A percentile compares a stretch with the other conserved stretches of the same genome.
These are phyloP conservation scores for Xestia xanthographa DNA, from an alignment of 2,888 invertebrate genomes.

Conservation along the genomic window DNA sequence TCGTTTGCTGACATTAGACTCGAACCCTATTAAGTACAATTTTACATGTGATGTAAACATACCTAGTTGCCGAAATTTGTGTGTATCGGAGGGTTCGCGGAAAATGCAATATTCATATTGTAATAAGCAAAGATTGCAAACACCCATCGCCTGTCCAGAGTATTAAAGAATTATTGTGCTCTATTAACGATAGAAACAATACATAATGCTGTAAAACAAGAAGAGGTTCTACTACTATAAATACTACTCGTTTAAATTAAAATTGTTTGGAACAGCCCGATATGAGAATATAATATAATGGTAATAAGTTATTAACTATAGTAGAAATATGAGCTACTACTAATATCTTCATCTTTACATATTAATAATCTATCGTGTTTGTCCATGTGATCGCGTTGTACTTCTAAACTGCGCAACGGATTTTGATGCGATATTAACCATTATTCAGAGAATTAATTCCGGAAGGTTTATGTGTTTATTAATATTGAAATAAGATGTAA, in stretches of 20 bases:
- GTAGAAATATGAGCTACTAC: background rate
- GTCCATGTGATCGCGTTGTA: background rate
- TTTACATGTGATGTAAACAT: background rate
- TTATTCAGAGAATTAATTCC: background rate
- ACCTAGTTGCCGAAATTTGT: background rate
- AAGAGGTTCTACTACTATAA: background rate
- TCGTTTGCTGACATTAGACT: background rate
- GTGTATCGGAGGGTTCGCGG: background rate
- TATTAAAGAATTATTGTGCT: background rate
- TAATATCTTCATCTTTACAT: background rate
- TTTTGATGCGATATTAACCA: background rate
- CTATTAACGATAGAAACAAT: background rate
- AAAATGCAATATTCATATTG: background rate
- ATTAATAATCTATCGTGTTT: background rate
- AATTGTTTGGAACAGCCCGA: background rate
- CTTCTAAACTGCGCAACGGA: background rate
- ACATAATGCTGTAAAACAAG: background rate
- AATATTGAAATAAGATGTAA: background rate
- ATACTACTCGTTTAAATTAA: background rate
- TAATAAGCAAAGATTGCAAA: background rate
- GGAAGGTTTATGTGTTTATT: background rate
- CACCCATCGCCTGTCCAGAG: background rate
- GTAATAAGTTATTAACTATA: background rate
- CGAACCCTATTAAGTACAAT: background rate
- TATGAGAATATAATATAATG: background rate